Base-by-base conservation (phyloP, 2,797 vertebrate genomes). In the Anolis apletophallus region DNA sequence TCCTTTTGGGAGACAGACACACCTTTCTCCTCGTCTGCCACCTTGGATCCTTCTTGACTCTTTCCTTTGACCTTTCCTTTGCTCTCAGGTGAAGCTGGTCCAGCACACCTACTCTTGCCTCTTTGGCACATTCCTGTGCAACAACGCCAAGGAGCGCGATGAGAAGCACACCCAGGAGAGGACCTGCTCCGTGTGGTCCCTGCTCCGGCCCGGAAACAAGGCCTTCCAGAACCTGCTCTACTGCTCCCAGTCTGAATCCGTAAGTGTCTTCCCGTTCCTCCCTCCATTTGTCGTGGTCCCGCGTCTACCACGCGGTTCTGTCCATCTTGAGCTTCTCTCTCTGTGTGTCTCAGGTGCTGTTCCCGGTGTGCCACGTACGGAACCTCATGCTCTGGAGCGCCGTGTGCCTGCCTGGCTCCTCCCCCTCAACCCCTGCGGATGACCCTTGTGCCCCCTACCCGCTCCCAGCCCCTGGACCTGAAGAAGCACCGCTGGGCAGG, bases 51-150 rank as follows among this genome's bases (percentile, higher is more conserved):
- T 5, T 40, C 40, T 5, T 40, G 2, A 40, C 40, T 40, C 40
- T 5, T 40, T 40, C 74, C 1, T 36, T 26, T 19, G 8, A 14
- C 61, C 40, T 73, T 0, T 90, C 91, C 85, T 50, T 76, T 90
- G 80, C 29, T 11, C 26, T 79, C 93, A 99, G 98, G 98, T 99
- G 90, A 99, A 99, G 94, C 96, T 99, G 96, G 98, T 99, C 93
- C 99, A 99, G 96, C 99, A 99, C 94, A 98, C 98, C 86, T 99
- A 99, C 95, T 99, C 99, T 89, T 99, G 98, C 95, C 97, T 99
- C 91, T 99, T 99, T 90, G 99, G 99, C 91, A 99, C 98, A 94
- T 99, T 99, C 97, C 97, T 99, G 96, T 99, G 98, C 94, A 99
- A 99, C 97, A 99, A 98, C 0, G 98, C 98, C 78, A 99, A 99